Evolutionary conservation across 1,140 invertebrate species (phyloP), one percentile per base, ranked within the genome.

Genomic region (Drosophila persimilis): DNA sequence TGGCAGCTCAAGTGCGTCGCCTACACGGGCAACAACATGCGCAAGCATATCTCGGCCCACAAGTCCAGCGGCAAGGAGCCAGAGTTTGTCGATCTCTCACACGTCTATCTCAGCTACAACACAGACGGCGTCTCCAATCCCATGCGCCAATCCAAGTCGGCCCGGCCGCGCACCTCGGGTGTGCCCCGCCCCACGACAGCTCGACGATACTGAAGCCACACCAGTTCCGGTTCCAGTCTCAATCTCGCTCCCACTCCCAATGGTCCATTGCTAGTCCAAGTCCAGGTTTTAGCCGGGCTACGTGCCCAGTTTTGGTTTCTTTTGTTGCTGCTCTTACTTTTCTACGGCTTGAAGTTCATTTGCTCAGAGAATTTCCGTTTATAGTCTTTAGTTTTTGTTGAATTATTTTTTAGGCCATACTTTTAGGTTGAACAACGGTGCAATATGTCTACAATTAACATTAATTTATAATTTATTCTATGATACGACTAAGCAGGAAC

Each of bases 21-120:
- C 0, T 99, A 99, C 91, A 99, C 98, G 13, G 99, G 99, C 0
- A 99, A 99, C 92, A 99, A 99, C 91, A 99, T 99, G 97, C 93
- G 96, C 22, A 97, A 97, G 89, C 92, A 92, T 56, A 90, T 91
- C 39, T 67, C 83, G 6, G 91, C 90, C 15, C 69, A 90, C 24
- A 86, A 90, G 51, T 56, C 50, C 0, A 70, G 63, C 15, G 73
- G 74, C n/a, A 91, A 91, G 66, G 91, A 91, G 31, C 75, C 75
- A 0, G 91, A 91, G 5, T 91, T 90, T 65, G 58, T 91, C 0
- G 91, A 91, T 73, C 69, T 91, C 0, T 91, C 90, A 0, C 91
- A 91, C 53, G 90, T 91, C 1, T 91, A 91, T 80, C 77, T 91
- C 7, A 91, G 90, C 57, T 91, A 91, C 31, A 91, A 90, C 44